Conservation (phyloP, 2,113 vertebrate species). For the Myxocyprinus asiaticus region DNA sequence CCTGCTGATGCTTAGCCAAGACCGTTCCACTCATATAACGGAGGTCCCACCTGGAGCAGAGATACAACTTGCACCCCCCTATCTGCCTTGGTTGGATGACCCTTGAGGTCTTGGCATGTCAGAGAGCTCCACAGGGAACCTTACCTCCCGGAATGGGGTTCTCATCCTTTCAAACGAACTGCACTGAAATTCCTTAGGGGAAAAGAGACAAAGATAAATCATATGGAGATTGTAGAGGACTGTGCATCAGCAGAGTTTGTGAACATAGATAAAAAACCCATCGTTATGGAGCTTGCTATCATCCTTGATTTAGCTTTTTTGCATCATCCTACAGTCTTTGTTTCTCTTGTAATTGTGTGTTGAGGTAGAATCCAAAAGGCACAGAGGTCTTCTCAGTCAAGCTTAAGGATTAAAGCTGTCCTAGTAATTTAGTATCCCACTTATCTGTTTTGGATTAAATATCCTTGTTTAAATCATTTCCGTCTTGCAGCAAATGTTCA, state of each 20-base stretch:
- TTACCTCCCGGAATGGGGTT: slow-evolving; percentile 15
- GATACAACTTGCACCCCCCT: slow-evolving; percentile 24
- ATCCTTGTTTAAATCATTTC: slow-evolving; percentile 37
- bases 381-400: background rate
- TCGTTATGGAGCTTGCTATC: slow-evolving; percentile 47
- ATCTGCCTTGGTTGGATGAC: slow-evolving; percentile 28
- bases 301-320: slow-evolving; percentile 19
- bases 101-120: slow-evolving; percentile 19
- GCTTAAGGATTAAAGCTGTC: slow-evolving; percentile 31
- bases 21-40: background rate
- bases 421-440: slow-evolving; percentile 35
- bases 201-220: slow-evolving; percentile 53
- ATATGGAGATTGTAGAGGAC: slow-evolving; percentile 38
- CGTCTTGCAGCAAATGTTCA: background rate
- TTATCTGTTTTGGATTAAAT: slow-evolving; percentile 31
- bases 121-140: slow-evolving; percentile 9
- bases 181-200: slow-evolving; percentile 52
- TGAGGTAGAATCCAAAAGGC: background rate
- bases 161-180: slow-evolving; percentile 33
- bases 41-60: slow-evolving; percentile 33
- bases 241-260: background rate
- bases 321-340: too few relatives aligned
- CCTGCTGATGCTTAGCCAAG: background rate
- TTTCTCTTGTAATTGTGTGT: background rate
- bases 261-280: slow-evolving; percentile 44